Percentiles rank a stretch among this genome's conserved stretches.
phyloP scores from a whole-genome alignment of 2,113 vertebrate species.

The Tichodroma muraria region DNA sequence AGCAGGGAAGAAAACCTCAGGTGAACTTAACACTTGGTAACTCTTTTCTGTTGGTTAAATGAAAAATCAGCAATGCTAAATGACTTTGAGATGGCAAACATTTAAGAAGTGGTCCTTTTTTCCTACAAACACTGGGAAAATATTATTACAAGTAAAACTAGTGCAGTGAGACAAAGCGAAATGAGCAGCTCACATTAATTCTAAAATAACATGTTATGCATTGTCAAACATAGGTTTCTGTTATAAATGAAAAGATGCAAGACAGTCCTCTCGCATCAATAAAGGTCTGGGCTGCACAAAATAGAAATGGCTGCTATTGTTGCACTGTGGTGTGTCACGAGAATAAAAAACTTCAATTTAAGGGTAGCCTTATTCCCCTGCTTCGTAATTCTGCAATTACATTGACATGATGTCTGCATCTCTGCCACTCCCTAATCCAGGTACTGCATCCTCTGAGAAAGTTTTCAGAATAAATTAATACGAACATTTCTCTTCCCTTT shows the following conservation, averaged over 20 bases:
- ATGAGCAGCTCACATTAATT: background rate
- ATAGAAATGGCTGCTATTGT: background rate
- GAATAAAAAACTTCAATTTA: background rate
- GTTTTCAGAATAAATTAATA: background rate
- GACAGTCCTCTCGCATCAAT: background rate
- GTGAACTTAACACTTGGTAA: background rate
- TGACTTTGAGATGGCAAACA: background rate
- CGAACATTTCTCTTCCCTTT: background rate
- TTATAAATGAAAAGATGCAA: background rate
- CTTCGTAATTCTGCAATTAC: background rate
- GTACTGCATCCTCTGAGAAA: background rate
- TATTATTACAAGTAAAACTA: background rate
- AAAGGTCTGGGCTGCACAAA: background rate
- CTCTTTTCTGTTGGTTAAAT: background rate
- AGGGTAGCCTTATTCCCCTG: background rate
- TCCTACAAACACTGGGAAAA: background rate
- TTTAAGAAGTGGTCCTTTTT: background rate
- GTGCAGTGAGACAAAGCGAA: background rate
- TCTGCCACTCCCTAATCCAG: background rate
- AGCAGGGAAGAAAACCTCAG: background rate
- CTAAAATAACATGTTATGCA: background rate
- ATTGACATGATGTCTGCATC: background rate
- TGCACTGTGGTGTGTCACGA: background rate
- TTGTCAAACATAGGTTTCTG: background rate
- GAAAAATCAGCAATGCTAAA: background rate